Evolutionary conservation across 35 echinoderm and acorn worm genomes (phyloP), one percentile per base, ranked within the genome.

Genomic region (Lytechinus pictus): DNA sequence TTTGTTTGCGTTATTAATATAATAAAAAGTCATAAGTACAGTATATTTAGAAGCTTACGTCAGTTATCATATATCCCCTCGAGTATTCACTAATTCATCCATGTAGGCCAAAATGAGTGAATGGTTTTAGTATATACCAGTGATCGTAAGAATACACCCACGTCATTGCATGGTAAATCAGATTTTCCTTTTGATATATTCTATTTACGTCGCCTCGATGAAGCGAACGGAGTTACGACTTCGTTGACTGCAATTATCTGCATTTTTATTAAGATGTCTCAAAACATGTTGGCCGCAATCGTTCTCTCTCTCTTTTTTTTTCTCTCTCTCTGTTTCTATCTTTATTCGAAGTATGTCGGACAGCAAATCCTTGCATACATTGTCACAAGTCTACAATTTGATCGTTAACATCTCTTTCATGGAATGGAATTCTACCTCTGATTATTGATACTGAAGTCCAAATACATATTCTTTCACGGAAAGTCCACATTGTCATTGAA

Each of bases 151-250:
- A 79, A 79, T 24, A 54, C 88, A 54, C 88, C 88, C 88, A 90
- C 88, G 88, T 90, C 88, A 90, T 54, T 90, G 88, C 28, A 90
- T 90, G 88, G 28, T 90, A 90, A 90, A 90, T 90, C 88, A 90
- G 88, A 52, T 90, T 90, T 52, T 90, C 9, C 29, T 90, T 90
- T 90, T 90, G 16, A 52, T 54, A 44, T 90, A 44, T 90, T 12
- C 88, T 90, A 90, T 90, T 90, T 90, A 90, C 88, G 88, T 90
- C 88, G 28, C 52, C 16, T 54, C 29, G 56, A 13, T 58, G 56
- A 7, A 90, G 52, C 88, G 88, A 90, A 90, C 88, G 88, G 29
- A 90, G 9, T 90, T 90, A 90, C 29, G 9, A 88, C 27, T 88
- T 54, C 88, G 29, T 90, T 90, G 66, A 24, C 66, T 79, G n/a